phyloP scores from a whole-genome alignment of 2,888 invertebrate genomes.

The Ormyrus labotus region DNA sequence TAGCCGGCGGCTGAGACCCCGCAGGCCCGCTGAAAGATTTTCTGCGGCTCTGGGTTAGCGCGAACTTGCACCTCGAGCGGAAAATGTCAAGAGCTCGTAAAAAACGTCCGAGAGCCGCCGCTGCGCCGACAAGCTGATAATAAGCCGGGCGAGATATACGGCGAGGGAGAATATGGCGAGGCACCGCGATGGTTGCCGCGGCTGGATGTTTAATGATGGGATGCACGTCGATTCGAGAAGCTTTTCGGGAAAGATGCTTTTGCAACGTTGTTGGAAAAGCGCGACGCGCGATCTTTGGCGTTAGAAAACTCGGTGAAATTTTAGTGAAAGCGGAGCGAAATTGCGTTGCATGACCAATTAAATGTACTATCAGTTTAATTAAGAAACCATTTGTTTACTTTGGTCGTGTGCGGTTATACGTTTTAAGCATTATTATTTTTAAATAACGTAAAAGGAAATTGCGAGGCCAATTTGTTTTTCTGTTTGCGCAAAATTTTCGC shows the following conservation, averaged over 20 bases:
- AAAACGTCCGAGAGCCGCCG: neutral
- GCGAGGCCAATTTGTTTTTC: too few species aligned
- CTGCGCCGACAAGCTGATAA: constrained; percentile 22
- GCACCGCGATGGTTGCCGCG: too few species aligned
- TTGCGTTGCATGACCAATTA: constrained; percentile 15
- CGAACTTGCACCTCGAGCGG: constrained; percentile 37
- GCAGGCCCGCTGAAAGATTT: constrained; percentile 58
- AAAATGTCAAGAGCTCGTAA: constrained; percentile 53
- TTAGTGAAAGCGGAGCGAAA: constrained; percentile 28
- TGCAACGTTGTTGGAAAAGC: neutral
- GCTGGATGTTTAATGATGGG: constrained; percentile 11
- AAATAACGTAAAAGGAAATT: too few species aligned
- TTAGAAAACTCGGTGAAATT: constrained; percentile 39
- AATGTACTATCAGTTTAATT: constrained; percentile 17
- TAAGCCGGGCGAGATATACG: neutral
- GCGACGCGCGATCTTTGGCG: neutral
- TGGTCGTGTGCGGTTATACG: neutral
- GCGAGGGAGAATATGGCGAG: constrained; percentile 1
- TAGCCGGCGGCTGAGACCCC: constrained; percentile 57
- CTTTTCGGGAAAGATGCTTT: too few species aligned
- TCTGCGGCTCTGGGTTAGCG: constrained; percentile 34
- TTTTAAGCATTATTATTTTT: constrained; percentile 3
- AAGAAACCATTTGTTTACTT: neutral
- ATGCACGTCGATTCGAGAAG: too few species aligned
- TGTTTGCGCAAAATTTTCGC: too few species aligned